Evolutionary conservation across 2,888 invertebrate species (phyloP).

Genomic region (Metellina segmentata): DNA sequence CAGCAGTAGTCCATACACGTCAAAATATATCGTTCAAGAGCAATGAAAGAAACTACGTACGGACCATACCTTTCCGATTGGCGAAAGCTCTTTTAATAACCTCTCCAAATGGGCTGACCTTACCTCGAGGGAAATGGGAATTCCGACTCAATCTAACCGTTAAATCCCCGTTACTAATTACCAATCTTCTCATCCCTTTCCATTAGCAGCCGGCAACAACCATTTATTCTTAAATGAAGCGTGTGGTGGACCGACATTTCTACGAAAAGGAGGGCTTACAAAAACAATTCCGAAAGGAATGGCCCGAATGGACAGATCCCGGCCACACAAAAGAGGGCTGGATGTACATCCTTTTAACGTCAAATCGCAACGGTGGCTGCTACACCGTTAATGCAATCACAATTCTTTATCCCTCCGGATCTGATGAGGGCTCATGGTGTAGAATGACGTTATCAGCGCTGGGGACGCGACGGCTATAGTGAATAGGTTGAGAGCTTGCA

Average conservation of each 20-base stretch:
- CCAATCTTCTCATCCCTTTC: neutral
- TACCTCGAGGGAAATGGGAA: constrained; percentile 11
- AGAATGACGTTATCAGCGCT: constrained; percentile 51
- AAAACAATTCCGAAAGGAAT: constrained; percentile 22
- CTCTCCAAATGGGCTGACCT: neutral
- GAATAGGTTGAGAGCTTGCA: neutral
- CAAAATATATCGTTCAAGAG: neutral
- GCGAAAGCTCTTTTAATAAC: constrained; percentile 29
- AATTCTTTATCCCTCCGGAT: constrained; percentile 62
- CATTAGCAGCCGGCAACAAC: constrained; percentile 18
- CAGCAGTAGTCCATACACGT: no score
- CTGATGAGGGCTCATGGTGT: constrained; percentile 28
- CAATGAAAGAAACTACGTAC: neutral
- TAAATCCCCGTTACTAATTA: constrained; percentile 51
- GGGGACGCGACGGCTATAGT: constrained; percentile 1
- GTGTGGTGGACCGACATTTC: constrained; percentile 12
- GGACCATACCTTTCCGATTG: neutral
- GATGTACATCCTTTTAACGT: constrained; percentile 25
- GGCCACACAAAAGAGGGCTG: neutral
- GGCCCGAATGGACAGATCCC: no score
- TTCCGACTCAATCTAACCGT: constrained; percentile 9
- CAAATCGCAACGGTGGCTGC: constrained; percentile 12
- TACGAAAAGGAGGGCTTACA: constrained; percentile 1
- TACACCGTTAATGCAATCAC: constrained; percentile 38
- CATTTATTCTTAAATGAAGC: constrained; percentile 30